These are phyloP conservation scores for Smithornis capensis DNA, from an alignment of 2,113 vertebrate species.

Conservation along the genomic window DNA sequence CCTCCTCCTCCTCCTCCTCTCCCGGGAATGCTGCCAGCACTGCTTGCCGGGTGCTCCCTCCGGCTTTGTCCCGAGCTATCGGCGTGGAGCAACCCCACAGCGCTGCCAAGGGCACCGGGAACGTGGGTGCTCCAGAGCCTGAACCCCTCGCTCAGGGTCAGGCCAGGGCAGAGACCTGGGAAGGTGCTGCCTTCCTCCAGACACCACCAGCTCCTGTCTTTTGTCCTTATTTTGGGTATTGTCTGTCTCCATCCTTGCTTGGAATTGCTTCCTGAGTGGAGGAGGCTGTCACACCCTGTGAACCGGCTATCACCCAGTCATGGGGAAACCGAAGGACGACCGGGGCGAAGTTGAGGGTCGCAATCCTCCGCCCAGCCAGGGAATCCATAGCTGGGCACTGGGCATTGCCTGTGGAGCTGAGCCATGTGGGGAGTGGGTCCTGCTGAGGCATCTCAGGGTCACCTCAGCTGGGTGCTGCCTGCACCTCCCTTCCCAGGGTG, in stretches of 20 bases:
- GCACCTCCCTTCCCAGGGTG: neutral
- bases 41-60: neutral
- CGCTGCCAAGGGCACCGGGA: neutral
- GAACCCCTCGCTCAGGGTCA: neutral
- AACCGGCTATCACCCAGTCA: neutral
- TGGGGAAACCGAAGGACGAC: fast-evolving
- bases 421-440: neutral
- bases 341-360: fast-evolving
- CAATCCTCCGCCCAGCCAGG: neutral
- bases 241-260: neutral
- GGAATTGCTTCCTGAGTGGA: neutral
- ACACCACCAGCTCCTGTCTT: neutral
- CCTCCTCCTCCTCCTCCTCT: neutral
- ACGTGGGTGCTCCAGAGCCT: neutral
- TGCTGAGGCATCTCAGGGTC: neutral
- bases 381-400: neutral
- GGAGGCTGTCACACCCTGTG: neutral
- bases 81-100: neutral
- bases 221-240: neutral
- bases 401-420: neutral
- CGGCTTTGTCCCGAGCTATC: slow-evolving; percentile 8
- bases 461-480: neutral
- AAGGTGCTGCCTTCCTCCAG: neutral
- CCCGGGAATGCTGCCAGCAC: neutral
- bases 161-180: neutral